A percentile compares a stretch with the other conserved stretches of the same genome.
Conservation (phyloP, 2,888 invertebrate species). For the Gordius sp. region DNA sequence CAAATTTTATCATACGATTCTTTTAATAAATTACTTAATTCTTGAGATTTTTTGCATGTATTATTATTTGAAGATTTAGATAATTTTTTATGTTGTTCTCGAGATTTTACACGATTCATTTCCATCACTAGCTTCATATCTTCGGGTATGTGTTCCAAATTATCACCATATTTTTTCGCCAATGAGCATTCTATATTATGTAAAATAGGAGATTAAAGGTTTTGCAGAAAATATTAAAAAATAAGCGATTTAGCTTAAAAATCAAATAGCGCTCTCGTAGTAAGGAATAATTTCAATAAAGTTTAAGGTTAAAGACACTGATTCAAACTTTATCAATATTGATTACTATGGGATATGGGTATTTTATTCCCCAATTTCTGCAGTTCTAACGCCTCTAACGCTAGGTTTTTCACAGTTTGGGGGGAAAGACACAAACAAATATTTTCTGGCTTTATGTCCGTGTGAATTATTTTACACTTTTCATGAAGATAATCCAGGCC, state of each 20-base stretch:
- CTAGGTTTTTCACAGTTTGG: background rate
- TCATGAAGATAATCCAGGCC: constrained; percentile 70
- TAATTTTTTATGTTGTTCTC: no score
- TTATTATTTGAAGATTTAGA: no score
- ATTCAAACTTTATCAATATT: no score
- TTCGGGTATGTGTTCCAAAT: background rate
- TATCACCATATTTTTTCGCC: constrained; percentile 1
- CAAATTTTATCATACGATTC: no score
- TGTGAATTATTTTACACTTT: constrained; percentile 61
- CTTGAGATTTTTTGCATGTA: no score
- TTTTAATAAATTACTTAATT: no score
- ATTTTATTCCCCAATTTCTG: background rate
- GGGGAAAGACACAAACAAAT: constrained; percentile 21
- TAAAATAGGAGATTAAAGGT: no score
- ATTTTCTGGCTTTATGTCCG: constrained; percentile 30
- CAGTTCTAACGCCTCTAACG: background rate
- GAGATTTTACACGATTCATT: background rate
- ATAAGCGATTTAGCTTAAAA: no score
- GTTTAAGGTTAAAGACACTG: no score
- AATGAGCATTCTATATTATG: background rate
- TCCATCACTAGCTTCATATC: constrained; percentile 3
- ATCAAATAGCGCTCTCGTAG: no score
- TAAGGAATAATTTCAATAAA: no score
- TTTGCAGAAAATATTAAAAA: no score
- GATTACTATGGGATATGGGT: constrained; percentile 11